A percentile compares a stretch with the other conserved stretches of the same genome.
phyloP scores from a whole-genome alignment of 2,888 invertebrate species.

The Baronia brevicornis region DNA sequence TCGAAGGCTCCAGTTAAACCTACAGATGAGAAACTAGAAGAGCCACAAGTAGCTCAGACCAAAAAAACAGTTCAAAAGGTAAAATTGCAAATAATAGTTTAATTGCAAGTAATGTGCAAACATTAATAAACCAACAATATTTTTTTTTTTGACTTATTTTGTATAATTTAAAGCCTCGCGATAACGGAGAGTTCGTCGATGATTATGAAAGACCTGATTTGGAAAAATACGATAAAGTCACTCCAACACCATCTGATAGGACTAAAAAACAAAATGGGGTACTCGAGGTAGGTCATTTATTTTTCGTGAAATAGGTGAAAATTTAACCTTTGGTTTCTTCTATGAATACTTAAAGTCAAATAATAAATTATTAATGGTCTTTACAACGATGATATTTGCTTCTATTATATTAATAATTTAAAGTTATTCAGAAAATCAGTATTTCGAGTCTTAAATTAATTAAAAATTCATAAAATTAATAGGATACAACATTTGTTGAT shows the following conservation, averaged over 20 bases:
- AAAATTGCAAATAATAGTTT: constrained; percentile 21
- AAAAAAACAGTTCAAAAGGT: constrained; percentile 60
- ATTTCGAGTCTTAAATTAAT: background rate
- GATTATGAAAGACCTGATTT: constrained; percentile 85
- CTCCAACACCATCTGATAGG: constrained; percentile 57
- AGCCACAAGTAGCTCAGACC: constrained; percentile 54
- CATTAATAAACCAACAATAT: constrained; percentile 1
- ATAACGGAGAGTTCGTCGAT: constrained; percentile 74
- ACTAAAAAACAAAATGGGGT: constrained; percentile 64
- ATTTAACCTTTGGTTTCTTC: too few species aligned
- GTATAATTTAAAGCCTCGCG: constrained; percentile 46
- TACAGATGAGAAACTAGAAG: constrained; percentile 48
- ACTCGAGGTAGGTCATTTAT: constrained; percentile 42
- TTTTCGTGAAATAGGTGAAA: too few species aligned
- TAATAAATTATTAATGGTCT: too few species aligned
- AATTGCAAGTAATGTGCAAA: background rate
- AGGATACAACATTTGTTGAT: constrained; percentile 72
- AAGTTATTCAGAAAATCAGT: background rate
- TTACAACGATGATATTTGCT: too few species aligned
- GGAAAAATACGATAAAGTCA: constrained; percentile 80
- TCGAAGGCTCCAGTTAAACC: constrained; percentile 53
- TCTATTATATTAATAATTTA: too few species aligned
- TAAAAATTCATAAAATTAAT: constrained; percentile 24
- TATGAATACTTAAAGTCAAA: too few species aligned
- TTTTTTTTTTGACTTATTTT: constrained; percentile 8